Evolutionary conservation across 2,113 vertebrate genomes (phyloP).

Genomic region (Cisticola juncidis): DNA sequence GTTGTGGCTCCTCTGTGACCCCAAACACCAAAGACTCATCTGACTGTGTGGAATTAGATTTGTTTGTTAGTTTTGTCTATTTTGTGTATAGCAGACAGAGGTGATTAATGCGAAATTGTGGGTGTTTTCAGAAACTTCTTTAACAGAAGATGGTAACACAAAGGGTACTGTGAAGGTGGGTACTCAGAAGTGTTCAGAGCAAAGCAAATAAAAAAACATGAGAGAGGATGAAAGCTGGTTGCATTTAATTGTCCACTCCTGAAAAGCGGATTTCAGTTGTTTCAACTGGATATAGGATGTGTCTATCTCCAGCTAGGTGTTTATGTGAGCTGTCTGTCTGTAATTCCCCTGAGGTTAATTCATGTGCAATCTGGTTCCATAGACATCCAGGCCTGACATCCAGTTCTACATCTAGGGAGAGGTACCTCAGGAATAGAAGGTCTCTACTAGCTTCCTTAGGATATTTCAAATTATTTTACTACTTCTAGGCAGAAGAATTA

Average conservation of each 20-base stretch:
- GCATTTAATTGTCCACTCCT: background rate
- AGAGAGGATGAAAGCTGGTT: background rate
- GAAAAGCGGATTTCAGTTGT: background rate
- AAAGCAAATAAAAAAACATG: background rate
- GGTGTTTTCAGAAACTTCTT: background rate
- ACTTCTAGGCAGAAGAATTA: background rate
- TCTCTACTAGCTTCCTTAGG: background rate
- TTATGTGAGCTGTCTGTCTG: background rate
- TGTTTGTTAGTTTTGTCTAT: background rate
- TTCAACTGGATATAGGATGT: background rate
- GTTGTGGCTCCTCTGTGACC: background rate
- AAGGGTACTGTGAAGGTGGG: background rate
- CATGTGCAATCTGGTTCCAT: fast-evolving
- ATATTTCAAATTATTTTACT: background rate
- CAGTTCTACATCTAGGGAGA: background rate
- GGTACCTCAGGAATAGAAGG: background rate
- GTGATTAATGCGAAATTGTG: background rate
- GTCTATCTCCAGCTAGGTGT: background rate
- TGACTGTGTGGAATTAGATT: background rate
- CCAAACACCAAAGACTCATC: background rate
- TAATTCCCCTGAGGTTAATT: background rate
- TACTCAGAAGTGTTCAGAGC: background rate
- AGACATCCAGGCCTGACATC: background rate
- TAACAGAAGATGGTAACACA: background rate
- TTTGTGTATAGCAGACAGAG: background rate